Conservation (phyloP, 2,888 invertebrate genomes). For the Zele albiditarsus region DNA sequence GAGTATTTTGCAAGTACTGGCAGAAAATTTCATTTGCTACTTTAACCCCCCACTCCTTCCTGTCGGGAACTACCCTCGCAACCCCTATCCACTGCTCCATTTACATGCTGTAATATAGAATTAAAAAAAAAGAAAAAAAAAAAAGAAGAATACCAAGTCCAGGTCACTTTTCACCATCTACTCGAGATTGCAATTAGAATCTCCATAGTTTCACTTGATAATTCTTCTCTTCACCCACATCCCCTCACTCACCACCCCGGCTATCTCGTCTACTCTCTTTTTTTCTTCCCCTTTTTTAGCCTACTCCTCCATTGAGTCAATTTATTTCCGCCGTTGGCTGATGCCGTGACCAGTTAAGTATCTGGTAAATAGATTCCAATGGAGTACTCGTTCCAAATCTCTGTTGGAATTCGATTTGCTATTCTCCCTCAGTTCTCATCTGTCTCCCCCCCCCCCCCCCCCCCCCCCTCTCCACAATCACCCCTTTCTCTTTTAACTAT, state of each 20-base stretch:
- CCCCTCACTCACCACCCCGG: neutral
- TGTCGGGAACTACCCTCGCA: too few relatives aligned
- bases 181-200: slow-evolving; percentile 17
- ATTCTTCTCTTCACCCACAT: neutral
- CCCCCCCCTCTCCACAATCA: neutral
- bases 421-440: slow-evolving; percentile 1
- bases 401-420: slow-evolving; percentile 14
- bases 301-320: neutral
- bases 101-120: too few relatives aligned
- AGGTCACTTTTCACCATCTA: slow-evolving; percentile 1
- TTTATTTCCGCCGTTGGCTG: slow-evolving; percentile 6
- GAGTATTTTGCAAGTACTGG: neutral
- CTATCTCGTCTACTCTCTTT: neutral
- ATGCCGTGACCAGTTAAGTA: slow-evolving; percentile 17
- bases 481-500: neutral
- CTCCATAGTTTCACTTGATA: neutral
- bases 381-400: slow-evolving; percentile 11
- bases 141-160: neutral
- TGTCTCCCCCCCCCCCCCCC: neutral
- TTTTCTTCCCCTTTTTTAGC: neutral
- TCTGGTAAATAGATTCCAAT: slow-evolving; percentile 31
- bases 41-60: too few relatives aligned
- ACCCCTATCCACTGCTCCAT: too few relatives aligned
- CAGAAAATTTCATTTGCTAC: neutral
- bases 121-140: too few relatives aligned